Percentiles rank a stretch among this genome's conserved stretches.
phyloP scores from a whole-genome alignment of 2,888 invertebrate genomes.

The Glyphotaelius pellucidus region DNA sequence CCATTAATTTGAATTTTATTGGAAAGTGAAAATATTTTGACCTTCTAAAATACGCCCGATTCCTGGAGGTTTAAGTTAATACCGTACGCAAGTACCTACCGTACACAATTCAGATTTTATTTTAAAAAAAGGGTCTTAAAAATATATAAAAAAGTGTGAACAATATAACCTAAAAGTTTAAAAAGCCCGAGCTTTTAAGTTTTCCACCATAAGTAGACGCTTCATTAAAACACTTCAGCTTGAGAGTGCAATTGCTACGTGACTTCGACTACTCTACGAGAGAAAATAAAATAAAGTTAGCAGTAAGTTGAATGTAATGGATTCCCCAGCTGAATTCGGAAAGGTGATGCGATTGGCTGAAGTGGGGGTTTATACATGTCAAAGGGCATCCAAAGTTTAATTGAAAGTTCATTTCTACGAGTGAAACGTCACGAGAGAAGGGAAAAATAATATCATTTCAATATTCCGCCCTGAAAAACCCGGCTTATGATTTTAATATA shows the following conservation, averaged over 20 bases:
- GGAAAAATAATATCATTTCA: not conserved
- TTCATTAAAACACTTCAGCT: constrained; percentile 23
- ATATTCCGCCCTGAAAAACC: not conserved
- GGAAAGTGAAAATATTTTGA: no score
- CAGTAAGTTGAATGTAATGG: constrained; percentile 17
- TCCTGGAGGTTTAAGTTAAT: no score
- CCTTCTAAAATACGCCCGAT: no score
- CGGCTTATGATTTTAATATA: not conserved
- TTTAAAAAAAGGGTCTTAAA: not conserved
- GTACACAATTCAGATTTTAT: not conserved
- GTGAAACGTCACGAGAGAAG: not conserved
- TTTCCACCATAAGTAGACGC: not conserved
- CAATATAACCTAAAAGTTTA: not conserved
- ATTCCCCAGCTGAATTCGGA: constrained; percentile 27
- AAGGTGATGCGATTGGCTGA: constrained; percentile 27
- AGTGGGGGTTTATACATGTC: constrained; percentile 20
- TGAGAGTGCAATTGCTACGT: constrained; percentile 34
- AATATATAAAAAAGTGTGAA: not conserved
- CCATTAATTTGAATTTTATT: no score
- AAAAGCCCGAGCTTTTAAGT: not conserved
- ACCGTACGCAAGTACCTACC: not conserved
- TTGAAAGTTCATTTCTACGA: constrained; percentile 28
- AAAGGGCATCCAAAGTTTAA: constrained; percentile 16
- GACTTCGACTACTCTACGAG: constrained; percentile 10
- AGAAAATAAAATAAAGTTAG: constrained; percentile 13